phyloP scores from a whole-genome alignment of 2,797 vertebrate genomes.

The Rhinoraja longicauda region DNA sequence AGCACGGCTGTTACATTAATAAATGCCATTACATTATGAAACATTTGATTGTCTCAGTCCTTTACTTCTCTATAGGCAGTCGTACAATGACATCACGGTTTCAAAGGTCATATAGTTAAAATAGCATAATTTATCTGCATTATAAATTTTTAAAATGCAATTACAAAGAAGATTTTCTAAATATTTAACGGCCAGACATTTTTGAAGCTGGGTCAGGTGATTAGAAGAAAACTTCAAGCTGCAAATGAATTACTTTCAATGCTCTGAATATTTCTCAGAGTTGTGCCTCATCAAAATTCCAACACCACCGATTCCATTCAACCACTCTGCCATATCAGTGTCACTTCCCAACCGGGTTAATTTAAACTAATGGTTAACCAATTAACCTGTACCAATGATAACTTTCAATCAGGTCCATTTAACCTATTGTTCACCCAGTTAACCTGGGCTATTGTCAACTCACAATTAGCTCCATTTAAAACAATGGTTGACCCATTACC shows the following conservation, averaged over 20 bases:
- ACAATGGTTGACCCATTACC: background rate
- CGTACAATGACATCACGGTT: constrained; percentile 23
- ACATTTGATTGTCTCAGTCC: background rate
- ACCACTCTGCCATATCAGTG: background rate
- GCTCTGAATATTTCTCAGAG: background rate
- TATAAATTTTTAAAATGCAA: constrained; percentile 39
- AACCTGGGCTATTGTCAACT: background rate
- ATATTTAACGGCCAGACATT: constrained; percentile 36
- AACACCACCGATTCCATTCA: background rate
- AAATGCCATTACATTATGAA: constrained; percentile 36
- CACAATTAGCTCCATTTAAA: background rate
- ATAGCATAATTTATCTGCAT: constrained; percentile 39
- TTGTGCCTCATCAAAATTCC: background rate
- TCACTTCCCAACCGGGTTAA: background rate
- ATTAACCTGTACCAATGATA: background rate
- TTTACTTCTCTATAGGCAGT: constrained; percentile 16
- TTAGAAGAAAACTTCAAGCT: constrained; percentile 33
- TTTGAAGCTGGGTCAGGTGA: constrained; percentile 30
- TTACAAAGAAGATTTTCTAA: constrained; percentile 38
- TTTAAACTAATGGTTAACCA: background rate
- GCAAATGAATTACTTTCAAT: constrained; percentile 34
- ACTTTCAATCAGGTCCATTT: background rate
- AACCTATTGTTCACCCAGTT: background rate
- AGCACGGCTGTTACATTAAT: constrained; percentile 28
- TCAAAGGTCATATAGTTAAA: constrained; percentile 39